Base-by-base conservation (phyloP, 2,888 invertebrate species). In the Euplexia lucipara region DNA sequence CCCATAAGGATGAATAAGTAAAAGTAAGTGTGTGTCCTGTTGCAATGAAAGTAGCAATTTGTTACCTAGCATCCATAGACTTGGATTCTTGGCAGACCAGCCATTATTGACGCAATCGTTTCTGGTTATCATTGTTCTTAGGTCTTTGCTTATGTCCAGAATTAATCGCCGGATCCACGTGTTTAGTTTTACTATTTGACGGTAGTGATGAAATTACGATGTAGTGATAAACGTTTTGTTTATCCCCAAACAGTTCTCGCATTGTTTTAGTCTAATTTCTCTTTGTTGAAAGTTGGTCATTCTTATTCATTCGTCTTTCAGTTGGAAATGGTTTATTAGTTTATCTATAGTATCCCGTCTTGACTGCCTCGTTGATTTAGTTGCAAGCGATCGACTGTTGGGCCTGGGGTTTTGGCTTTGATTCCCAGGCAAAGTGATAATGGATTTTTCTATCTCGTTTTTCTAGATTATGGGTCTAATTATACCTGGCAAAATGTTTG, bases 41-140 rank as follows among this genome's bases (percentile, higher is more conserved):
- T 14, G 6, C 5, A 60, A 62, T 48, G 75, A 78, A 75, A 78
- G 72, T 69, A 56, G 48, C 42, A 8, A 56, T 47, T 44, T 51
- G 35, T 65, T 52, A 57, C 39, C 20, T 45, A 39, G 14, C 58
- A 20, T 51, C 64, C 44, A 56, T 71, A 8, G 32, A 64, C 18
- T 39, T 44, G 18, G 44, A 53, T 71, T 70, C 60, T 69, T 69
- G 77, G 69, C 66, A 70, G 61, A 54, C n/a, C 49, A 45, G 42
- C 66, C 35, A 37, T 37, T 75, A 52, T 57, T 75, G 58, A 42
- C 14, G 58, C 51, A 75, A 52, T 41, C 3, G 37, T 51, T 57
- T 62, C 59, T 69, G 74, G 64, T 61, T 66, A 53, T 73, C 67
- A 70, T 75, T 75, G 75, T 41, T 59, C 64, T 76, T 65, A 67